phyloP scores from a whole-genome alignment of 2,888 invertebrate genomes.

The Metallyticus violacea region DNA sequence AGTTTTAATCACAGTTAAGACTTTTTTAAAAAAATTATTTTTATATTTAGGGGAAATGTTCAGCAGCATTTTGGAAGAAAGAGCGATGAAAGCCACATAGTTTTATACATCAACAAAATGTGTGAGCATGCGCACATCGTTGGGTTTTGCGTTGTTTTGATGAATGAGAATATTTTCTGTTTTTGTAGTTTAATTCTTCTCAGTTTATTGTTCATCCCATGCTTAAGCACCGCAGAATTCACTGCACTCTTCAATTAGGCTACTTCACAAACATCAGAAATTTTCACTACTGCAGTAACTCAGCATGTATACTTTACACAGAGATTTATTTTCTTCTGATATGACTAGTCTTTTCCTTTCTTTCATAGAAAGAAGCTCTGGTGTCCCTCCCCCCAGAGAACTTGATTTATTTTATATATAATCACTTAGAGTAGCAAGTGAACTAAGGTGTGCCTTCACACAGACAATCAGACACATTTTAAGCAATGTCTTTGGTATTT shows the following conservation, averaged over 20 bases:
- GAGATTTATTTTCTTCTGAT: not conserved
- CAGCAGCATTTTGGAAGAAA: constrained; percentile 24
- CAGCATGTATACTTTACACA: not conserved
- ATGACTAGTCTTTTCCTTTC: constrained; percentile 28
- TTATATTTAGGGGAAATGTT: constrained; percentile 18
- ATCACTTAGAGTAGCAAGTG: no score
- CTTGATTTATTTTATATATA: not conserved
- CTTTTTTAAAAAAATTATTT: constrained; percentile 17
- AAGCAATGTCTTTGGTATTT: constrained; percentile 33
- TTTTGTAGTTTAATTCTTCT: not conserved
- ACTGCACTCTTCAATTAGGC: not conserved
- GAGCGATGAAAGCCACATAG: constrained; percentile 28
- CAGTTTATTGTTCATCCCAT: not conserved
- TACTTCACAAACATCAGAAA: not conserved
- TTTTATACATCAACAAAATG: constrained; percentile 24
- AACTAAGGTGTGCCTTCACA: not conserved
- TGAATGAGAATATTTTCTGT: not conserved
- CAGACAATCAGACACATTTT: not conserved
- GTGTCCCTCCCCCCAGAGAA: not conserved
- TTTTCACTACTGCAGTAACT: not conserved
- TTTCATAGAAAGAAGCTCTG: constrained; percentile 32
- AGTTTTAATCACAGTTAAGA: constrained; percentile 34
- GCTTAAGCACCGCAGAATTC: not conserved
- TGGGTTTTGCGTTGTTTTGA: constrained; percentile 28
- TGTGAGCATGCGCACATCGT: constrained; percentile 28